Evolutionary conservation across 2,888 invertebrate genomes (phyloP), one percentile per base, ranked within the genome.

Genomic region (Linnaemya vulpina): DNA sequence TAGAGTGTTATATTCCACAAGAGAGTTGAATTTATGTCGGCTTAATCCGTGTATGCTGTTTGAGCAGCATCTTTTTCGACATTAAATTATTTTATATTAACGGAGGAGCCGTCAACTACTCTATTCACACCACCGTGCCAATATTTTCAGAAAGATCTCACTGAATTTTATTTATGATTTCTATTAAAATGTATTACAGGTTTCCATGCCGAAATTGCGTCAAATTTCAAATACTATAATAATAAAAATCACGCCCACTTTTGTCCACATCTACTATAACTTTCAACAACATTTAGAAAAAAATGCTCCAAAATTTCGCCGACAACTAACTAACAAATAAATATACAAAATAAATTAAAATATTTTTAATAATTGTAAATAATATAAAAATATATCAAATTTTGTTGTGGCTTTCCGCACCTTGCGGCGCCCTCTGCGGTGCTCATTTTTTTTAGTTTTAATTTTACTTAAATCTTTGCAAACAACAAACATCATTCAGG

Each of bases 391-490:
- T 38, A 11, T 5, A 58, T 49, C 4, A 35, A 58, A 67, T 22
- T 71, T 49, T 13, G 25, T 22, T 46, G 49, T 71, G 58, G 65
- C 76, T 70, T 80, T 63, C 51, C 62, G 74, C 53, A 73, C 68
- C 67, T 38, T 73, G 38, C 67, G 75, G 73, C 77, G 68, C 30
- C 62, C 74, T 58, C 53, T 38, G 11, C 40, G 30, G 38, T 62
- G 60, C 1, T 17, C 25, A 67, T 60, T 67, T 73, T 65, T 70
- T 22, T 30, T 30, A 30, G 3, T 30, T 74, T 38, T 63, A 11
- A 63, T 25, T 75, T 46, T 30, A n/a, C 25, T 40, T n/a, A 84
- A 84, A 71, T 84, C 46, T 73, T 68, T 63, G 58, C 43, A 60
- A 77, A 67, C 62, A 65, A 40, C 67, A 55, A 60, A 9, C 77